Evolutionary conservation across 2,888 invertebrate genomes (phyloP), one percentile per base, ranked within the genome.

Genomic region (Marasmarcha lunaedactyla): DNA sequence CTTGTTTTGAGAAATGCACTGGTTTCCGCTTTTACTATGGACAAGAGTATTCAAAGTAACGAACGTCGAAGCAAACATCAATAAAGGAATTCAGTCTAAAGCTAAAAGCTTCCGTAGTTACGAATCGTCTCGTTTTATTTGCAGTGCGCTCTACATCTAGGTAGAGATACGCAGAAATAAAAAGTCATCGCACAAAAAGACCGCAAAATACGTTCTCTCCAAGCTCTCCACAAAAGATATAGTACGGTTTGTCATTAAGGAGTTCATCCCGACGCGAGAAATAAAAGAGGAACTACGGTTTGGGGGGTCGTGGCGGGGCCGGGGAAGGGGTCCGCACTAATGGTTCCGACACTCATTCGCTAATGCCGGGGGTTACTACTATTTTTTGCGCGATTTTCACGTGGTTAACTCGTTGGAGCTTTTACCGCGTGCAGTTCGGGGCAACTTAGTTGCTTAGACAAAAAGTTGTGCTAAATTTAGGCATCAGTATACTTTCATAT

Each of bases 191-290:
- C 59, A 81, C 81, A 83, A 83, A 81, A 81, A 76, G 71, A 76
- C 79, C 78, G 76, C 81, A 79, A 71, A 81, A 81, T 81, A 79
- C 81, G 81, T 81, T 79, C 79, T 83, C 76, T 73, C 73, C 76
- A 74, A 74, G 76, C 74, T 76, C 74, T 79, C 74, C 76, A 81
- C 81, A 83, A 81, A 79, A 83, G 81, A 83, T 81, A 83, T 81
- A 83, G 81, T 81, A 81, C 78, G 81, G 81, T 83, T 81, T 83
- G 81, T 81, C 81, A 81, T 83, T 81, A 83, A 83, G 81, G 81
- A 83, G 81, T 83, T 83, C 81, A 83, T 81, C 79, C 78, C 79
- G 77, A 77, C 76, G 77, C 79, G 77, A 76, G 81, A 81, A 83
- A 81, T 81, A 81, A 83, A 83, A 83, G 81, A 79, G 79, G 76